Evolutionary conservation across 1,140 invertebrate genomes (phyloP), one percentile per base, ranked within the genome.

Genomic region (Cyclina sinensis): DNA sequence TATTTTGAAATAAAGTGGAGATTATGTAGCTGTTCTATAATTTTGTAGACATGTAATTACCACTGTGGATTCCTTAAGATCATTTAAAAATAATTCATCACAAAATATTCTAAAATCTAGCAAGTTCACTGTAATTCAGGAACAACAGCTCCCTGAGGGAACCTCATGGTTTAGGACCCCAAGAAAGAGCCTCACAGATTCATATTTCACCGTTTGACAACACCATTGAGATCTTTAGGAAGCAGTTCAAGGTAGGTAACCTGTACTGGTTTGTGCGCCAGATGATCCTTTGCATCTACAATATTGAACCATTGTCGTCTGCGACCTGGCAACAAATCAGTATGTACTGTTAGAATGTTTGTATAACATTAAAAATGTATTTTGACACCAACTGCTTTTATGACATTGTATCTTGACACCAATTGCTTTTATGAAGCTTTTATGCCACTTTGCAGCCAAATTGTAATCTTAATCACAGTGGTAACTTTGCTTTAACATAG

Each of bases 261-360:
- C 95, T 99, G 98, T 89, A 98, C 97, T 89, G 98, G 98, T 96
- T 99, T 99, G 96, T 98, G 98, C 74, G 98, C 97, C 79, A 99
- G 96, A 94, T 98, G 97, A 84, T 98, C 97, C 85, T 98, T 95
- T 43, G 98, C 98, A 92, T 99, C 98, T 73, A 98, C 97, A 90
- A 99, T 97, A 48, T 97, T 97, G 95, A 99, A 99, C 98, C 98
- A 99, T 95, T 98, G 98, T 89, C 98, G 96, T 95, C 98, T 98
- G 70, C 98, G 97, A 68, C 98, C 98, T 97, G 89, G 78, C 94
- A 57, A 18, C 5, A 57, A 57, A 57, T 11, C 7, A 57, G 21
- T 4, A 43, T 43, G 43, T 43, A 7, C 43, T 7, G 14, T 43
- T 43, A 43, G 14, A 43, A 14, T n/a, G n/a, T n/a, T n/a, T n/a